These are phyloP conservation scores for Lampris megalopsis DNA, from an alignment of 2,113 vertebrate species.

Conservation along the genomic window DNA sequence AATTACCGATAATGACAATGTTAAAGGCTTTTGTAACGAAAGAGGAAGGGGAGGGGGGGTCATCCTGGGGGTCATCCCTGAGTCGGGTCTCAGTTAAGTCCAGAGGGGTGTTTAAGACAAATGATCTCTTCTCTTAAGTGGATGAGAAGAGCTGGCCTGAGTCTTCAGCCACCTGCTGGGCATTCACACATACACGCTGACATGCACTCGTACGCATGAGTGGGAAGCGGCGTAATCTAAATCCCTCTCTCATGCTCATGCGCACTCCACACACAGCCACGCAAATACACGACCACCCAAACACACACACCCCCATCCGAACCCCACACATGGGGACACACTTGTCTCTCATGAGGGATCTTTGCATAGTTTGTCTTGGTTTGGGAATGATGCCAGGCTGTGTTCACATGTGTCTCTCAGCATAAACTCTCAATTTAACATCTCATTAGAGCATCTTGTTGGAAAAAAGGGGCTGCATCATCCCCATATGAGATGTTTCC, in stretches of 20 bases:
- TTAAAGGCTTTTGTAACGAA: no score
- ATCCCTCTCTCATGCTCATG: slow-evolving; percentile 14
- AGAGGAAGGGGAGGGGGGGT: no score
- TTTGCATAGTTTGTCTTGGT: slow-evolving; percentile 30
- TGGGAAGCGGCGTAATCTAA: slow-evolving; percentile 15
- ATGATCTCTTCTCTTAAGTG: slow-evolving; percentile 25
- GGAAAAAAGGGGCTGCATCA: slow-evolving; percentile 3
- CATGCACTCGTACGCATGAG: not conserved
- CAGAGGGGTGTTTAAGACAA: not conserved
- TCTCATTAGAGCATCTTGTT: slow-evolving; percentile 1
- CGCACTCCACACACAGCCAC: not conserved
- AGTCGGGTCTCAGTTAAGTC: not conserved
- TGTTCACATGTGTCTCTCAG: slow-evolving; percentile 6
- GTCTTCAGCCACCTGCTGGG: slow-evolving; percentile 22
- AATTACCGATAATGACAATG: no score
- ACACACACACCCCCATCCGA: not conserved
- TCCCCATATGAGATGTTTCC: slow-evolving; percentile 13
- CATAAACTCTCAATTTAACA: slow-evolving; percentile 2
- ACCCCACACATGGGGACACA: no score
- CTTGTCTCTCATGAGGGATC: not conserved
- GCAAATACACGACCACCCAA: slow-evolving; percentile 17
- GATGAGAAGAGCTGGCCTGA: slow-evolving; percentile 19
- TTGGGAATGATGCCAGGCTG: slow-evolving; percentile 12
- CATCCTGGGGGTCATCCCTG: no score
- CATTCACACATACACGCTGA: not conserved